Evolutionary conservation across 2,113 vertebrate species (phyloP), one percentile per base, ranked within the genome.

Genomic region (Cheilinus undulatus): DNA sequence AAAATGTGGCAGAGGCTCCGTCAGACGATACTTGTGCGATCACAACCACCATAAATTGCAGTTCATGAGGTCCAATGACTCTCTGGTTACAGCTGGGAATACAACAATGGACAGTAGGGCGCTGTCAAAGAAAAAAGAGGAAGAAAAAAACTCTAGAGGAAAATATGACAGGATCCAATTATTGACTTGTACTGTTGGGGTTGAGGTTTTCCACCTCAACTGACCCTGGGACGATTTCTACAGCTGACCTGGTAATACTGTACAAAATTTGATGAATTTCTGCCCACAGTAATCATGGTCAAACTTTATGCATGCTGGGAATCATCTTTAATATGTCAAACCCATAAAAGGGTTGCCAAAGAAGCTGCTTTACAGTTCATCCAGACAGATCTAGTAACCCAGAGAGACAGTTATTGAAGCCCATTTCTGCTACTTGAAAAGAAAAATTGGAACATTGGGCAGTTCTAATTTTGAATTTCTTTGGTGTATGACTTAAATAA

Each of bases 1-100:
- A 90, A 95, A 96, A 91, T 50, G 93, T 94, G 95, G 89, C 94
- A 88, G 56, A 86, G 69, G 92, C 70, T 82, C 76, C n/a, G 96
- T 95, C 94, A 98, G 95, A 89, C 48, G 96, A 98, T 98, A 98
- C 96, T 95, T 96, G 96, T 97, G 96, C 93, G 95, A 98, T 95
- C 95, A 89, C 88, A 88, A 82, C 92, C 87, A 69, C 80, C 77
- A 73, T 89, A 92, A 93, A 89, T 86, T 69, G 88, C 71, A 80
- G 84, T 85, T 91, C 82, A 81, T 73, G 66, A 36, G 77, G 83
- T 88, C 87, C 80, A 75, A 27, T 63, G 51, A 69, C 30, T 92
- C 94, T 96, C 93, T n/a, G 7, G 93, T 97, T 96, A 94, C 95
- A 69, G 32, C 1, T 32, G 75, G 69, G 80, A 61, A 61, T 57